phyloP scores from a whole-genome alignment of 2,888 invertebrate species.

The Chloroclystis v-ata region DNA sequence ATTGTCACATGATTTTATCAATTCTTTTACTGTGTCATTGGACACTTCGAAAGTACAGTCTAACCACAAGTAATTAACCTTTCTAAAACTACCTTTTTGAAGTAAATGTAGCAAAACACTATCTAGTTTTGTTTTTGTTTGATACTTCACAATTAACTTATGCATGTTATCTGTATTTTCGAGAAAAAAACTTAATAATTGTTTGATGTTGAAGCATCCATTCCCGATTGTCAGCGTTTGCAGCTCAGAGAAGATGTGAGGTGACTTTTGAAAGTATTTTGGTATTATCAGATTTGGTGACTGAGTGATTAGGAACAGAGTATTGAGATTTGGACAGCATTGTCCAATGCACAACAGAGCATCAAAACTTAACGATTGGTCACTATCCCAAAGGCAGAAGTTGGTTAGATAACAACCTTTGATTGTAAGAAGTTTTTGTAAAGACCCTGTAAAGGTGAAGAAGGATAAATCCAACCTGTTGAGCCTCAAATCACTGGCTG shows the following conservation, averaged over 20 bases:
- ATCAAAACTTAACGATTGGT: conserved; percentile 60
- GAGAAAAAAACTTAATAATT: conserved; percentile 59
- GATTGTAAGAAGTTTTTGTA: conserved; percentile 54
- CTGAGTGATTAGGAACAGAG: conserved; percentile 66
- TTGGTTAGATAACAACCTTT: conserved; percentile 68
- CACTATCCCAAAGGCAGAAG: conserved; percentile 69
- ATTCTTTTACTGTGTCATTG: conserved; percentile 52
- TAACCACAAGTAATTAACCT: conserved; percentile 60
- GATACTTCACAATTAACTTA: conserved; percentile 63
- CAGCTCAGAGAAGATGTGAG: conserved; percentile 56
- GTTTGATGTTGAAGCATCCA: conserved; percentile 60
- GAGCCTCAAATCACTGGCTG: conserved; percentile 55
- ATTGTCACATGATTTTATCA: conserved; percentile 57
- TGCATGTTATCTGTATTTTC: conserved; percentile 58
- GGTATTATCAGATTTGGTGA: conserved; percentile 60
- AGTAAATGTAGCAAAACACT: conserved; percentile 52
- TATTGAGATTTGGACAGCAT: conserved; percentile 61
- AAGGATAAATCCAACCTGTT: conserved; percentile 64
- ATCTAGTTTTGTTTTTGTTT: conserved; percentile 61
- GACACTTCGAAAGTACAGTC: conserved; percentile 70
- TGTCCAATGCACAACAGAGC: conserved; percentile 58
- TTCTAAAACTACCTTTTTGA: conserved; percentile 55
- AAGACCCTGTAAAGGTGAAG: conserved; percentile 62
- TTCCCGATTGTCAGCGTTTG: conserved; percentile 63
- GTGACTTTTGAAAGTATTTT: conserved; percentile 48